Conservation (phyloP, 2,888 invertebrate genomes). For the Cantharis rustica region DNA sequence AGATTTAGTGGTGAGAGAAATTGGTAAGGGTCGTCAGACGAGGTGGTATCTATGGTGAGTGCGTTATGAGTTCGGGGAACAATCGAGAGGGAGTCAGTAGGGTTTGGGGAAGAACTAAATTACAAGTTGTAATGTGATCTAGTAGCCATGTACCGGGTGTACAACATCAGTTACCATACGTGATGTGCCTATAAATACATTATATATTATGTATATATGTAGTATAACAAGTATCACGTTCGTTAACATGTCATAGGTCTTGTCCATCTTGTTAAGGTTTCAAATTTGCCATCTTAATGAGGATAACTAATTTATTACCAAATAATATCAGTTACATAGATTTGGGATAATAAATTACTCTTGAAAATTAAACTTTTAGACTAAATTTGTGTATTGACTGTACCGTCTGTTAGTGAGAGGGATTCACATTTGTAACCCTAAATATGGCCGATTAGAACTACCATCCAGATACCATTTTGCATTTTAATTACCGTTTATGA, state of each 20-base stretch:
- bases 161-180: slow-evolving; percentile 52
- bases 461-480: not conserved
- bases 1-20: slow-evolving; percentile 28
- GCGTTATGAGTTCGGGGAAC: slow-evolving; percentile 28
- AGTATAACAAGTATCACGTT: slow-evolving; percentile 33
- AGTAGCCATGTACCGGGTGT: slow-evolving; percentile 48
- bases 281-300: not conserved
- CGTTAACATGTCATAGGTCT: slow-evolving; percentile 17
- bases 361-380: not conserved
- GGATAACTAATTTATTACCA: not conserved
- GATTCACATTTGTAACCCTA: not conserved
- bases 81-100: slow-evolving; percentile 34
- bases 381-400: not conserved
- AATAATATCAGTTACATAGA: not conserved
- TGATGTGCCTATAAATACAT: slow-evolving; percentile 50
- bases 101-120: slow-evolving; percentile 46
- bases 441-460: not conserved
- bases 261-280: not conserved
- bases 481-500: not conserved
- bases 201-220: slow-evolving; percentile 47
- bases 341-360: not conserved
- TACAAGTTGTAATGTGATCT: slow-evolving; percentile 52
- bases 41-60: slow-evolving; percentile 31
- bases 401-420: not conserved
- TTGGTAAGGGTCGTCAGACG: slow-evolving; percentile 22